These are phyloP conservation scores for Pollachius pollachius DNA, from an alignment of 2,113 vertebrate species.

Conservation along the genomic window DNA sequence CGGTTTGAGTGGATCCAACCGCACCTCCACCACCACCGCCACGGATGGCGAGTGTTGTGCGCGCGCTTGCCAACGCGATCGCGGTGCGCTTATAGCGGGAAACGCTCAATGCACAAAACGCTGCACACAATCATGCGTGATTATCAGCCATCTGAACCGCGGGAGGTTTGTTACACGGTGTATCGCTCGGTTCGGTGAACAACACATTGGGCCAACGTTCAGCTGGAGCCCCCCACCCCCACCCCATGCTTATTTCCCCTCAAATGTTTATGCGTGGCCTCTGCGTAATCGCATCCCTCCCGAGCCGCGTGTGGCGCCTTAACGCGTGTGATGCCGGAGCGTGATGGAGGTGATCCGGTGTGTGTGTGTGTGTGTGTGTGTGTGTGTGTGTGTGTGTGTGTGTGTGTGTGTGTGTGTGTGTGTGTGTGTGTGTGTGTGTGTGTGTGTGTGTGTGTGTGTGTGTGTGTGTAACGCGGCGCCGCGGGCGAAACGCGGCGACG, in stretches of 20 bases:
- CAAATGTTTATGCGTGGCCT: no score
- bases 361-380: slow-evolving; percentile 19
- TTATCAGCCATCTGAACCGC: no score
- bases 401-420: slow-evolving; percentile 26
- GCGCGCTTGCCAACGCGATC: background rate
- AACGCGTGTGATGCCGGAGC: background rate
- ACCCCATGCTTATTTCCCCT: no score
- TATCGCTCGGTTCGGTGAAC: background rate
- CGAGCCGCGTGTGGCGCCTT: slow-evolving; percentile 25
- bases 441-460: slow-evolving; percentile 25
- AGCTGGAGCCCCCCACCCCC: no score
- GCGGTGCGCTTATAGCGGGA: no score
- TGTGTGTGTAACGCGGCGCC: slow-evolving; percentile 9
- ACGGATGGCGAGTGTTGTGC: slow-evolving; percentile 4
- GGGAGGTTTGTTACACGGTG: no score
- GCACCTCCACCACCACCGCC: no score
- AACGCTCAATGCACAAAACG: background rate
- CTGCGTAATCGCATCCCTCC: slow-evolving; percentile 41
- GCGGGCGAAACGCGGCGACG: slow-evolving; percentile 1
- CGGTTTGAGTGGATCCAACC: background rate
- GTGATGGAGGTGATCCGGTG: background rate
- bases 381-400: slow-evolving; percentile 28
- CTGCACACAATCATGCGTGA: background rate
- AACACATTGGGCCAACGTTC: slow-evolving; percentile 9
- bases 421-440: slow-evolving; percentile 19